Evolutionary conservation across 2,888 invertebrate genomes (phyloP), one percentile per base, ranked within the genome.

Genomic region (Drosophila fulvimacula): DNA sequence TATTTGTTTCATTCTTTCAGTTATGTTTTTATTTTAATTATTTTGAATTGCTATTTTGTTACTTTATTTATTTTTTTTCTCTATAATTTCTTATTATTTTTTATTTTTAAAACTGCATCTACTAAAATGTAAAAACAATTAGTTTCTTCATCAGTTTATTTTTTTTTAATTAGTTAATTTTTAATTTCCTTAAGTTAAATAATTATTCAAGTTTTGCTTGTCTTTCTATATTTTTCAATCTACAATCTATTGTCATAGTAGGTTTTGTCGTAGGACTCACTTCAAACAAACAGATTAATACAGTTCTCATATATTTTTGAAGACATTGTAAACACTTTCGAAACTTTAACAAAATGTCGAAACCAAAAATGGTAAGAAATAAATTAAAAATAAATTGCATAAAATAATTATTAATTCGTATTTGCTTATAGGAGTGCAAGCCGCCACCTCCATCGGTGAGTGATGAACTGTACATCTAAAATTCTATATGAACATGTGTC

Each of bases 321-420:
- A 24, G 34, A 17, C 38, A 17, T 19, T 11, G 10, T 9, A 9
- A 10, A 13, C n/a, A 38, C 3, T n/a, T 39, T 5, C 5, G 4
- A 36, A 34, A 24, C 15, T 5, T 11, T 10, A 15, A 11, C 15
- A 59, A 34, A 52, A 73, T 73, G 70, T 30, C 44, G 4, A 46
- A 46, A 1, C n/a, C 27, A 11, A 24, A 64, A 38, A 59, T 24
- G 9, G 39, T 41, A 67, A 67, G 11, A 15, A 21, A 32, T 19
- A n/a, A 1, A 13, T 32, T 24, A 21, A 32, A n/a, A 13, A 10
- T 15, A 41, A 9, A 13, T 7, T 3, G 0, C 5, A 32, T 15
- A 46, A 48, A 21, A n/a, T 27, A 4, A 10, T 55, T n/a, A 17
- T 9, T 17, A 30, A 49, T 24, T 3, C 11, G 11, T 19, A 9